Base-by-base conservation (phyloP, 2,113 vertebrate species). In the Pogona vitticeps region DNA sequence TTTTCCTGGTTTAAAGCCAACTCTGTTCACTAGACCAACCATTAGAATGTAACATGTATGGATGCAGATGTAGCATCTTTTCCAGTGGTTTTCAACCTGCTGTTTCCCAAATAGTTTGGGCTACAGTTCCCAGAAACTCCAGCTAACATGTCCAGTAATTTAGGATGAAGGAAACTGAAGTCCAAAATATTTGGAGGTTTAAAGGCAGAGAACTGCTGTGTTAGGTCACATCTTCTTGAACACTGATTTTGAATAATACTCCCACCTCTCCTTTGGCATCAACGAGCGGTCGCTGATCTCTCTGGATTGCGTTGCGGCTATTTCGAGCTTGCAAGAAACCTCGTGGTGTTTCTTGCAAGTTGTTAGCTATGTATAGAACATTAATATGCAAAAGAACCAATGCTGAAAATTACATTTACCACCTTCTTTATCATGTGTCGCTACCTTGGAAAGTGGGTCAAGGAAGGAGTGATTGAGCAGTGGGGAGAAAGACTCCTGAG, bases 261-360 rank as follows among this genome's bases (percentile, higher is more conserved):
- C 56, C 56, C 20, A 9, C 14, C 58, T 75, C 56, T 70, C 56
- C 26, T 56, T 75, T 73, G 10, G 40, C 78, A 20, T 65, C 75
- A 56, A 31, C n/a, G 40, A n/a, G 36, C 33, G 52, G 15, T 21
- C 4, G 28, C 17, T 21, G 10, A 63, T 13, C 26, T 10, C 1
- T 23, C 36, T 79, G 18, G 3, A 14, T 46, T 38, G 28, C 78
- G 31, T 46, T 38, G 23, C 10, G 18, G 58, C 15, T 63, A 1
- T 58, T 89, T 58, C n/a, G n/a, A n/a, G n/a, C n/a, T n/a, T n/a
- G 10, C 73, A 40, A 70, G 31, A 42, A 46, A 81, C 2, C 42
- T 28, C 33, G 23, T 31, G 0, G 18, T 85, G 15, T 21, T 73
- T 36, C 33, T 73, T 77, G 0, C 14, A 65, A 42, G 8, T 1